Evolutionary conservation across 2,797 vertebrate genomes (phyloP).

Genomic region (Dryobates pubescens): DNA sequence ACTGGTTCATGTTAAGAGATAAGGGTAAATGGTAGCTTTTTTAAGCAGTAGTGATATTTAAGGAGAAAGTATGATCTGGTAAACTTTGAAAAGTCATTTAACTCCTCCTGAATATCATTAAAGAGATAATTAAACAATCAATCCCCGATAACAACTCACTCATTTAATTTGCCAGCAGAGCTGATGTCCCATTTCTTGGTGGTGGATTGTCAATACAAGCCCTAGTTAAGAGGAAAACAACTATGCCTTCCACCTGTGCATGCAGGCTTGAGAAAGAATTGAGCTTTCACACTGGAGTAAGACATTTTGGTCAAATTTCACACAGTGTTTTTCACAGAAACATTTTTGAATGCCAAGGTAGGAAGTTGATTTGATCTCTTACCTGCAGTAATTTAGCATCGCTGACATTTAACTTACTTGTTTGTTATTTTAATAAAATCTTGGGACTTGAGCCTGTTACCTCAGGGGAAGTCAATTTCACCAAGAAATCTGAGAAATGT

Average conservation of each 20-base stretch:
- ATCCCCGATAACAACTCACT: fast-evolving
- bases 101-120: neutral
- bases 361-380: neutral
- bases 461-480: neutral
- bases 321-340: neutral
- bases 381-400: neutral
- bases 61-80: neutral
- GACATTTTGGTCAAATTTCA: neutral
- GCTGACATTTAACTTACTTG: neutral
- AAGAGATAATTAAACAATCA: neutral
- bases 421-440: neutral
- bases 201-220: neutral
- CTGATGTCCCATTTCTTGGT: neutral
- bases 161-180: neutral
- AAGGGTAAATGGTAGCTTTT: neutral
- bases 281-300: neutral
- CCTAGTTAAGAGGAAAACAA: neutral
- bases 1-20: neutral
- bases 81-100: neutral
- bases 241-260: neutral
- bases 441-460: neutral
- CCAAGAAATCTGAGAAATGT: neutral
- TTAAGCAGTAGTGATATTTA: neutral
- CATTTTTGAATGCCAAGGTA: neutral
- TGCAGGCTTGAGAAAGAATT: neutral